phyloP scores from a whole-genome alignment of 2,113 vertebrate genomes.

The Malurus cyaneus region DNA sequence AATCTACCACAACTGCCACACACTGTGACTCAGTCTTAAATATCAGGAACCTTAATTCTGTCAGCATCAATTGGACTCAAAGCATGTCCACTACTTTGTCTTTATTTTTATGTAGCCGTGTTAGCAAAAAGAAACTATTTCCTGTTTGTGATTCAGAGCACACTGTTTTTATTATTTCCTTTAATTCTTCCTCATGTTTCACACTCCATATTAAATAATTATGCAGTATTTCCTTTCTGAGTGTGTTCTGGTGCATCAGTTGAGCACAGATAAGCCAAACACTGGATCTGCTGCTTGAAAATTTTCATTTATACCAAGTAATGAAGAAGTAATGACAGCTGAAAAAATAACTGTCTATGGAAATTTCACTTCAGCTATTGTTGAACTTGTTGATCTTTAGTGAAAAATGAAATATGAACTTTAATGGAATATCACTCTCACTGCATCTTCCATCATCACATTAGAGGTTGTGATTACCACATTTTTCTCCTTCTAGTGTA shows the following conservation, averaged over 20 bases:
- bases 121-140: constrained; percentile 56
- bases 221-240: constrained; percentile 51
- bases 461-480: not conserved
- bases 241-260: constrained; percentile 13
- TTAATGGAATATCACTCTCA: not conserved
- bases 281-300: constrained; percentile 36
- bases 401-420: constrained; percentile 35
- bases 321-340: constrained; percentile 28
- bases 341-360: constrained; percentile 28
- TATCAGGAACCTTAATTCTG: constrained; percentile 54
- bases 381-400: constrained; percentile 25
- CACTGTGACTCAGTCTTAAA: constrained; percentile 56
- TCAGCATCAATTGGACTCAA: constrained; percentile 59
- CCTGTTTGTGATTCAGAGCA: constrained; percentile 25
- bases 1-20: constrained; percentile 44
- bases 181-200: constrained; percentile 55
- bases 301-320: constrained; percentile 48
- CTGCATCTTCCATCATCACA: not conserved
- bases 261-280: constrained; percentile 36
- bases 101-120: constrained; percentile 56
- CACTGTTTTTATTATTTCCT: constrained; percentile 55
- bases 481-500: not conserved
- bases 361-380: not conserved
- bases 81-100: constrained; percentile 19
- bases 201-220: constrained; percentile 58